Evolutionary conservation across 23 tunicate genomes (phyloP).

Genomic region (Diplosoma virens): DNA sequence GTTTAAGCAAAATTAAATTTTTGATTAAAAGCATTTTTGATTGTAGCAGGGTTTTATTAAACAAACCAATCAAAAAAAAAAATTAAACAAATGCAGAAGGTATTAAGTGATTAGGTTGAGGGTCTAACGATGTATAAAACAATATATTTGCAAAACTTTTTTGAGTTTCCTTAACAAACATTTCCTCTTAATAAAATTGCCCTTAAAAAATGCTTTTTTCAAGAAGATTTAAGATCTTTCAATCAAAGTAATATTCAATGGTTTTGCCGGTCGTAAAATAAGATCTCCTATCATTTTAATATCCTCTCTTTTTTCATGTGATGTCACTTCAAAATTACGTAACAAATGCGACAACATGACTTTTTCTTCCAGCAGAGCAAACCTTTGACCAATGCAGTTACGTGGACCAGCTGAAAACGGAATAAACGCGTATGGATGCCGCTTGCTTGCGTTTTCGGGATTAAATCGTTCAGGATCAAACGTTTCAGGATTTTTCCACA

Average conservation of each 20-base stretch:
- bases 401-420: conserved; percentile 99
- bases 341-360: conserved; percentile 62
- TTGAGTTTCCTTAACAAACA: no score
- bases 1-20: no score
- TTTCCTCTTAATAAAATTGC: no score
- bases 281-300: conserved; percentile 51
- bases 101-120: no score
- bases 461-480: conserved; percentile 76
- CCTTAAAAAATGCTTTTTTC: no score
- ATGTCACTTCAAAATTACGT: conserved; percentile 33
- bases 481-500: conserved; percentile 79
- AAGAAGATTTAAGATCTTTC: neutral
- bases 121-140: no score
- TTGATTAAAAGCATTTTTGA: no score
- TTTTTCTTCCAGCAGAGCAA: conserved; percentile 88
- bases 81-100: no score
- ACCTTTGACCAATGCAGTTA: conserved; percentile 96
- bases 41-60: no score
- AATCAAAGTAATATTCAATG: conserved; percentile 34
- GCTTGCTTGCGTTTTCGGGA: conserved; percentile 35
- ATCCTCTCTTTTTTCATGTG: conserved; percentile 48
- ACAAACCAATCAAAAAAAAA: no score
- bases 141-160: no score
- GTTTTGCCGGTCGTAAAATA: conserved; percentile 64
- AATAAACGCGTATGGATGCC: conserved; percentile 88